These are phyloP conservation scores for Drosophila pectinifera DNA, from an alignment of 1,140 invertebrate genomes.

Conservation along the genomic window DNA sequence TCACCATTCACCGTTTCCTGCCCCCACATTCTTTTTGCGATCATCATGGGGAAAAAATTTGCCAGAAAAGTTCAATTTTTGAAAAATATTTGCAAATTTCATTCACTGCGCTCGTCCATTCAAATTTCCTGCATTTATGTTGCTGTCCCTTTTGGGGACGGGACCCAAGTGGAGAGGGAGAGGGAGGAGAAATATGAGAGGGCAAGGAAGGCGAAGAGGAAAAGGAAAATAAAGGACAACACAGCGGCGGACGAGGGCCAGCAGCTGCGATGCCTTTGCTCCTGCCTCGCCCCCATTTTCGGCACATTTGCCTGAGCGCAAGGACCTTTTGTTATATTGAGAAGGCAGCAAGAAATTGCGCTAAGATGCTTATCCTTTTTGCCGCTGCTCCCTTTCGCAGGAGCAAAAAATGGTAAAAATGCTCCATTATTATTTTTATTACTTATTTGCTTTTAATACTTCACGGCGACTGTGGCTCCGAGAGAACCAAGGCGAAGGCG, in stretches of 20 bases:
- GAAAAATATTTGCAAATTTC: conserved; percentile 84
- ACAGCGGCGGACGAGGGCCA: conserved; percentile 67
- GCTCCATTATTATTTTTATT: conserved; percentile 85
- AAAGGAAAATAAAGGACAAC: conserved; percentile 80
- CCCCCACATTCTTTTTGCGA: conserved; percentile 2
- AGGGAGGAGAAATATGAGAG: conserved; percentile 37
- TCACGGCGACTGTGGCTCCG: conserved; percentile 57
- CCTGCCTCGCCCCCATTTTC: conserved; percentile 47
- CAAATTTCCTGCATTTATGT: conserved; percentile 84
- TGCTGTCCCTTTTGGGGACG: conserved; percentile 71
- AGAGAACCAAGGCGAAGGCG: conserved; percentile 7
- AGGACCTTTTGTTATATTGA: conserved; percentile 85
- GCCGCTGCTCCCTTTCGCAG: conserved; percentile 60
- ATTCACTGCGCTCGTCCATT: conserved; percentile 84
- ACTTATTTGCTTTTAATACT: conserved; percentile 85
- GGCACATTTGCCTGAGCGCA: conserved; percentile 77
- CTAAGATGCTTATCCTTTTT: conserved; percentile 85
- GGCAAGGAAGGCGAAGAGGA: conserved; percentile 19
- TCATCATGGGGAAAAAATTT: conserved; percentile 70
- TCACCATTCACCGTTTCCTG: conserved; percentile 7
- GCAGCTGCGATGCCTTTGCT: conserved; percentile 56
- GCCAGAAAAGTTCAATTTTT: conserved; percentile 84
- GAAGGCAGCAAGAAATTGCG: conserved; percentile 81
- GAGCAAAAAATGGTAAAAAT: conserved; percentile 82
- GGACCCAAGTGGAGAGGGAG: conserved; percentile 13